phyloP scores from a whole-genome alignment of 2,113 vertebrate species.

The Pagrus major region DNA sequence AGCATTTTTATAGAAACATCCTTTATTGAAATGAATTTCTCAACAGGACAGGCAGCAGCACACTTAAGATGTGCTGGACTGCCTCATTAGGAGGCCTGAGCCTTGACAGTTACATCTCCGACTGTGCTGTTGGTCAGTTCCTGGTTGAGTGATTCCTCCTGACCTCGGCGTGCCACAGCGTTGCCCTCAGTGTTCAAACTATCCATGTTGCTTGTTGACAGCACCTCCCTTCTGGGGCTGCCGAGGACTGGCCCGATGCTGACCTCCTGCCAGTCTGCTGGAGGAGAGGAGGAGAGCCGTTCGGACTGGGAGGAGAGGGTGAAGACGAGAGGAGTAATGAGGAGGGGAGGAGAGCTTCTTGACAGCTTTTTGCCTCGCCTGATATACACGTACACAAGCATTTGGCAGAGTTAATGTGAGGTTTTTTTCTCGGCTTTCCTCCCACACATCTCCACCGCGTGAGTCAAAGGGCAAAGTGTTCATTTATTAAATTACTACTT shows the following conservation, averaged over 20 bases:
- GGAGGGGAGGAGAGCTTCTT: conserved; percentile 42
- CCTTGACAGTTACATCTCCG: conserved; percentile 60
- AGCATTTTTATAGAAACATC: neutral
- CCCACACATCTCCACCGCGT: conserved; percentile 53
- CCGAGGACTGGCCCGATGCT: conserved; percentile 58
- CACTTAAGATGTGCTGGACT: conserved; percentile 14
- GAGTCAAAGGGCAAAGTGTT: conserved; percentile 62
- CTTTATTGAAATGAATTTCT: neutral
- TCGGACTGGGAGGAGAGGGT: conserved; percentile 45
- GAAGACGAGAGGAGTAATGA: conserved; percentile 59
- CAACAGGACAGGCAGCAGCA: neutral
- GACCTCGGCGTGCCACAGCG: conserved; percentile 63
- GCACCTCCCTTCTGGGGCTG: conserved; percentile 70
- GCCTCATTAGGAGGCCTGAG: conserved; percentile 62
- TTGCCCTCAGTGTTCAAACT: conserved; percentile 70
- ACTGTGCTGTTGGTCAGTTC: conserved; percentile 64
- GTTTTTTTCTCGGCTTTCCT: conserved; percentile 28
- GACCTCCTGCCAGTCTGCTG: conserved; percentile 74
- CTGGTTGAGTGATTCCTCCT: conserved; percentile 72
- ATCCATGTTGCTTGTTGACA: conserved; percentile 76
- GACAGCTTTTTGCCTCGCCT: conserved; percentile 58
- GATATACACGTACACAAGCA: conserved; percentile 27
- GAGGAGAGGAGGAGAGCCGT: conserved; percentile 48
- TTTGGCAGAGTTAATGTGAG: conserved; percentile 26
- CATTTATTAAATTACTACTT: conserved; percentile 68